These are phyloP conservation scores for Ammodramus savannarum DNA, from an alignment of 2,113 vertebrate genomes.

Conservation along the genomic window DNA sequence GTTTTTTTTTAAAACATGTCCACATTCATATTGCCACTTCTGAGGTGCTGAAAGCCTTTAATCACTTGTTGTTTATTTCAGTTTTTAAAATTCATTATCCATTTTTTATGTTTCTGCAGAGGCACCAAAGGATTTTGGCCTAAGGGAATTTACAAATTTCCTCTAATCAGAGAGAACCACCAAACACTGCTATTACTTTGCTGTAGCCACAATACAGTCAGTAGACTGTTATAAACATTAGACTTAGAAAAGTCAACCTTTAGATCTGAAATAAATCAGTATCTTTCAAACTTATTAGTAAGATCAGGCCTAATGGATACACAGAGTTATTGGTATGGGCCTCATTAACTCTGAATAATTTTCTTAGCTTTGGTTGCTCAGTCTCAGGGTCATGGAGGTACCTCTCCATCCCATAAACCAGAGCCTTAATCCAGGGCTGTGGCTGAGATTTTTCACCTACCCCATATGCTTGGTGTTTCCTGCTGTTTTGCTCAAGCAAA, in stretches of 20 bases:
- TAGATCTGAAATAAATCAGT: not conserved
- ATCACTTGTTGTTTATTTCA: not conserved
- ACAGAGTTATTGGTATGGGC: rapidly evolving
- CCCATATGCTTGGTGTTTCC: not conserved
- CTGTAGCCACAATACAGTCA: not conserved
- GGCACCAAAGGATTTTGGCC: not conserved
- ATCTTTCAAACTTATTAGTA: not conserved
- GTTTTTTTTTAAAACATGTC: not conserved
- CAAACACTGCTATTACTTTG: not conserved
- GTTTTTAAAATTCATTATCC: not conserved
- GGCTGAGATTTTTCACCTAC: not conserved
- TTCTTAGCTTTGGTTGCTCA: not conserved
- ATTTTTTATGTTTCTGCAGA: not conserved
- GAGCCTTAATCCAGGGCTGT: not conserved
- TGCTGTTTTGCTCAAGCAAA: not conserved
- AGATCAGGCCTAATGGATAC: not conserved
- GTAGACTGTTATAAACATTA: not conserved
- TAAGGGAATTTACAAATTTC: not conserved
- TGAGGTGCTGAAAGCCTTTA: not conserved
- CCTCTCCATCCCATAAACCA: not conserved
- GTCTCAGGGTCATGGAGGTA: not conserved
- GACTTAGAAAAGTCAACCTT: not conserved
- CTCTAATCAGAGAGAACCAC: not conserved
- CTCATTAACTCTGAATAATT: not conserved
- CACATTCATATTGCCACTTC: not conserved